Percentiles rank a stretch among this genome's conserved stretches.
These are phyloP conservation scores for Dichetophora obliterata DNA, from an alignment of 2,888 invertebrate species.

Conservation along the genomic window DNA sequence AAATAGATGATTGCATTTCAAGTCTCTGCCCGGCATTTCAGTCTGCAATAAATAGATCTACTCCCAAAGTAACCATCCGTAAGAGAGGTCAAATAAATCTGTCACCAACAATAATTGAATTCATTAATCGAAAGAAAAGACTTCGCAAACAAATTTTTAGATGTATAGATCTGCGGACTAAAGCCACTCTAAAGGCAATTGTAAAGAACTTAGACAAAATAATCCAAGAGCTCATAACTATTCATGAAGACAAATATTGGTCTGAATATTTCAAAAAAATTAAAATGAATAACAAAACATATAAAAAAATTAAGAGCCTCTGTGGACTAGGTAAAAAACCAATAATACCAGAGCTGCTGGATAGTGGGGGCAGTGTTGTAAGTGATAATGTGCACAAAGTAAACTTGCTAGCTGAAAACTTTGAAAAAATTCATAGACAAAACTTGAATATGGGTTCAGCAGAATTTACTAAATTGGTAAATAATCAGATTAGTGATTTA, in stretches of 20 bases:
- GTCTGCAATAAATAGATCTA: no score
- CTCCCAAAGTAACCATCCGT: not conserved
- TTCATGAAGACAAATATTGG: no score
- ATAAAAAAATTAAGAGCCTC: not conserved
- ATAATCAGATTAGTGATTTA: not conserved
- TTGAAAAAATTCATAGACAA: conserved; percentile 20
- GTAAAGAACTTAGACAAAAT: no score
- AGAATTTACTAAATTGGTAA: not conserved
- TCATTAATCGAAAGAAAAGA: not conserved
- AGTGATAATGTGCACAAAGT: not conserved
- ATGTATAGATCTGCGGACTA: not conserved
- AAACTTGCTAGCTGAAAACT: not conserved
- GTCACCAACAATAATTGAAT: not conserved
- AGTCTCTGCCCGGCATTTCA: no score
- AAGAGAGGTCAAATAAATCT: not conserved
- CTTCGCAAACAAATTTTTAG: not conserved
- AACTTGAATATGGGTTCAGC: not conserved
- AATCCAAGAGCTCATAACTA: no score
- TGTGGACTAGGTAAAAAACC: not conserved
- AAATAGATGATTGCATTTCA: no score
- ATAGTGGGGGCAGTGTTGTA: not conserved
- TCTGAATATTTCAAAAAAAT: no score
- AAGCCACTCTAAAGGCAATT: not conserved
- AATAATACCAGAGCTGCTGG: not conserved
- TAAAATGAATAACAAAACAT: no score